A percentile compares a stretch with the other conserved stretches of the same genome.
Conservation (phyloP, 1,140 invertebrate species). For the Euura saliciscinereae region DNA sequence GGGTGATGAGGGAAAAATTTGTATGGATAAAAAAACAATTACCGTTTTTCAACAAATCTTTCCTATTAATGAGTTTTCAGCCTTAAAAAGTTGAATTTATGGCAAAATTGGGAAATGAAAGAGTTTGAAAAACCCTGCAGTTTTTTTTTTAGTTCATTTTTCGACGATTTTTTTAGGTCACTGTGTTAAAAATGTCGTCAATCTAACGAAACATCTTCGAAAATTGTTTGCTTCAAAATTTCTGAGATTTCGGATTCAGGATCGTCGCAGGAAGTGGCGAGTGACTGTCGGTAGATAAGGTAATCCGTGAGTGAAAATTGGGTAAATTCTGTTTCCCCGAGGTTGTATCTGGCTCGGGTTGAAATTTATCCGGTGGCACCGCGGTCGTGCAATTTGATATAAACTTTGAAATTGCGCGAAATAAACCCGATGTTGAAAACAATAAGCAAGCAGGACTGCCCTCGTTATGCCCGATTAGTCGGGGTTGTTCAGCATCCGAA, state of each 20-base stretch:
- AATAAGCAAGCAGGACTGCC: slow-evolving; percentile 44
- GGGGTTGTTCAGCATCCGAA: slow-evolving; percentile 2
- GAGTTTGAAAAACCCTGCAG: no score
- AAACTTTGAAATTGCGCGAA: neutral
- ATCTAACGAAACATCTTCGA: no score
- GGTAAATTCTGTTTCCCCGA: slow-evolving; percentile 7
- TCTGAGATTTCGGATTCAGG: slow-evolving; percentile 15
- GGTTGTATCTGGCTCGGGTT: neutral
- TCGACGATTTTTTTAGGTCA: no score
- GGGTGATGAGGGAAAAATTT: no score
- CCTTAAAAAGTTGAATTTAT: no score
- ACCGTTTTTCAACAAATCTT: no score
- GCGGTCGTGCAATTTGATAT: neutral
- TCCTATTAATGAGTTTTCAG: no score
- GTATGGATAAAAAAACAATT: no score
- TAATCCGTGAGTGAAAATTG: slow-evolving; percentile 56
- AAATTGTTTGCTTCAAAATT: no score
- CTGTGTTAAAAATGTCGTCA: no score
- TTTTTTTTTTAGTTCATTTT: no score
- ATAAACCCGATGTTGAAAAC: slow-evolving; percentile 39
- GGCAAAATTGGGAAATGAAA: no score
- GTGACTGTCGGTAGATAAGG: slow-evolving; percentile 56
- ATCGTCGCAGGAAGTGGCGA: slow-evolving; percentile 33
- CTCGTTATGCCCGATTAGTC: slow-evolving; percentile 37
- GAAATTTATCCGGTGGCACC: neutral